Conservation (phyloP, 2,113 vertebrate species). For the Orcinus orca region DNA sequence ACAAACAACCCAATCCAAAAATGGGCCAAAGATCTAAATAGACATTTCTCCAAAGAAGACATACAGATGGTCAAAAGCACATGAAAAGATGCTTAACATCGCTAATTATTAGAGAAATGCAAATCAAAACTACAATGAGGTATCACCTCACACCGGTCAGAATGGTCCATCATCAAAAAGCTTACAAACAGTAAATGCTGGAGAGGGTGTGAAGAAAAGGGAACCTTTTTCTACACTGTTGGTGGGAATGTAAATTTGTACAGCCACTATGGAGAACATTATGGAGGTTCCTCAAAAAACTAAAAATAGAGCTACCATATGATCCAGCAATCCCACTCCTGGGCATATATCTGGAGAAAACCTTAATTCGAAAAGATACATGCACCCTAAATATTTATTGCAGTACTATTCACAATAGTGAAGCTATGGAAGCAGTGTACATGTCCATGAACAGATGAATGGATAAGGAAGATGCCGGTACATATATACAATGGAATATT, state of each 20-base stretch:
- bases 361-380: background rate
- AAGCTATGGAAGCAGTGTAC: background rate
- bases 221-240: background rate
- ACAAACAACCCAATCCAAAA: too few relatives aligned
- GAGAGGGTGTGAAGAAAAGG: background rate
- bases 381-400: background rate
- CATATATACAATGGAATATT: background rate
- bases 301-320: background rate
- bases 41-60: too few relatives aligned
- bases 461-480: background rate
- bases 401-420: background rate
- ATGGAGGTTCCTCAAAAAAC: background rate
- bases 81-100: too few relatives aligned
- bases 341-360: background rate
- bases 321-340: background rate
- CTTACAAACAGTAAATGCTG: background rate
- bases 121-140: background rate
- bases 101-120: background rate
- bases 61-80: too few relatives aligned
- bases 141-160: background rate
- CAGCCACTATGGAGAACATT: background rate
- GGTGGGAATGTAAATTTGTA: background rate
- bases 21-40: too few relatives aligned
- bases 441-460: background rate
- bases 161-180: background rate